A percentile compares a stretch with the other conserved stretches of the same genome.
Evolutionary conservation across 2,888 invertebrate genomes (phyloP).

Genomic region (Polyploca ridens): DNA sequence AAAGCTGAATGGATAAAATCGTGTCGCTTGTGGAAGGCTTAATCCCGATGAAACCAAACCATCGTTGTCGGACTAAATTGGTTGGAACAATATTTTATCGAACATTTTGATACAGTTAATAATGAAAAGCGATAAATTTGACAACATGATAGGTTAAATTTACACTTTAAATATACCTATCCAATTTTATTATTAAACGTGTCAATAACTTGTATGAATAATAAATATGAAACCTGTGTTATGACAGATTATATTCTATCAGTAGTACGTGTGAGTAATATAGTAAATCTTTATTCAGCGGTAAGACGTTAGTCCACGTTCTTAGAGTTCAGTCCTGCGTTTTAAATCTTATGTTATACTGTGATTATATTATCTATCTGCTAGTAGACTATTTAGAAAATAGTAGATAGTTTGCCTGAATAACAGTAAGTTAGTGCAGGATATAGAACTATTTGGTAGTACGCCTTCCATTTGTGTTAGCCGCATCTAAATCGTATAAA

Average conservation of each 20-base stretch:
- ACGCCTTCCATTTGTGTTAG: no score
- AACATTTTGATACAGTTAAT: not conserved
- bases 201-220: not conserved
- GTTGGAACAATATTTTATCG: not conserved
- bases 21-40: not conserved
- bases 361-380: no score
- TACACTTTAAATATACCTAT: not conserved
- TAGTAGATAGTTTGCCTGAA: no score
- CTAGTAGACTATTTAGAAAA: no score
- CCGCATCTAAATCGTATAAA: no score
- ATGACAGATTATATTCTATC: not conserved
- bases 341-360: no score
- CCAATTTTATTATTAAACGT: not conserved
- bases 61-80: conserved; percentile 14
- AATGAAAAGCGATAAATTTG: not conserved
- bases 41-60: not conserved
- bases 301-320: no score
- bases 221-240: not conserved
- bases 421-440: no score
- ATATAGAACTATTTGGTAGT: no score
- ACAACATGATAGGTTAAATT: not conserved
- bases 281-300: no score
- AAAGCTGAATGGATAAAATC: not conserved
- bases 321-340: no score
- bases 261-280: not conserved